Evolutionary conservation across 2,888 invertebrate genomes (phyloP).

Genomic region (Tipula unca): DNA sequence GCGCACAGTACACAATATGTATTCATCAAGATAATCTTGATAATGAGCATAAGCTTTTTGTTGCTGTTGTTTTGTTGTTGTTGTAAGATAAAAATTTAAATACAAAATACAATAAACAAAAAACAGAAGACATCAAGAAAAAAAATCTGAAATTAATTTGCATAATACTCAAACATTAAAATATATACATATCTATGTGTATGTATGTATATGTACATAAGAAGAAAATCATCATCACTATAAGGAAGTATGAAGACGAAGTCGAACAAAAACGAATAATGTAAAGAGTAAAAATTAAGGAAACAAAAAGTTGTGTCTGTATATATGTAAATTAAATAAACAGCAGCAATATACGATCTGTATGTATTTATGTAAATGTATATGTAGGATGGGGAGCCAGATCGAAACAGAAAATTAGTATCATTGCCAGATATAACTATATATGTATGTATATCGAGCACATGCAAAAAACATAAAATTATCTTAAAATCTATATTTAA

Average conservation of each 20-base stretch:
- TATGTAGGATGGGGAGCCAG: neutral
- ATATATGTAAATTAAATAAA: neutral
- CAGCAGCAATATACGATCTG: neutral
- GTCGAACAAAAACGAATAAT: neutral
- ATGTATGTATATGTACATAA: neutral
- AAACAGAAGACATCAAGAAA: neutral
- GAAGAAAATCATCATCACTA: neutral
- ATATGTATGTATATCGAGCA: neutral
- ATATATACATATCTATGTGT: neutral
- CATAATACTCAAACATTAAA: neutral
- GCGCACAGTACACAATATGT: neutral
- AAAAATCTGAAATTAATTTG: neutral
- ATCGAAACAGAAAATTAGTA: neutral
- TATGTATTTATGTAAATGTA: neutral
- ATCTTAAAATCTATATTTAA: neutral
- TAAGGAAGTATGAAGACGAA: neutral
- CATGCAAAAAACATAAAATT: neutral
- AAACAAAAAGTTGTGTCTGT: neutral
- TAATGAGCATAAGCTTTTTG: neutral
- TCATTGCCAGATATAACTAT: neutral
- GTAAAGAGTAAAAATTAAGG: neutral
- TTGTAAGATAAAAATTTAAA: neutral
- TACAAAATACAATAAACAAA: neutral
- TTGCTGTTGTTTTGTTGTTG: neutral
- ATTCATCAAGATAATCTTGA: slow-evolving; percentile 14